Base-by-base conservation (phyloP, 2,113 vertebrate genomes). In the Daubentonia madagascariensis region DNA sequence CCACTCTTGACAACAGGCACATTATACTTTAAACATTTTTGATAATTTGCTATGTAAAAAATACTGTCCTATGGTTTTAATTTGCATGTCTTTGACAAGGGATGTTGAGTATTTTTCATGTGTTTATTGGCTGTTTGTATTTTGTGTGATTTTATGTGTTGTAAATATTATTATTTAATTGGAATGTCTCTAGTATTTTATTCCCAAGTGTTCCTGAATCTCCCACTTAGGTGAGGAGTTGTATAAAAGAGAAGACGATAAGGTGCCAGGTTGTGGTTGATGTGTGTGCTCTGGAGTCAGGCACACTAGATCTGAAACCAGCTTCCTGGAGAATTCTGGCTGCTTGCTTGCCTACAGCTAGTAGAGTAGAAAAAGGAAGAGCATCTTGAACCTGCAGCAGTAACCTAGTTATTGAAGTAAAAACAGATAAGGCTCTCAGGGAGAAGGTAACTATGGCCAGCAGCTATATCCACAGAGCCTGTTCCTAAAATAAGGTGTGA, bases 401-500 rank as follows among this genome's bases (percentile, higher is more conserved):
- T 48, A 52, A 84, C 50, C 65, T 16, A 25, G 35, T 83, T 78
- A 22, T 7, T 6, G 72, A 76, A 57, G 65, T 30, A 85, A 81
- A 80, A 16, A 9, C 75, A 37, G 75, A 2, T 70, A 40, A 57
- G 50, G 3, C 43, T 73, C 10, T 85, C n/a, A n/a, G 57, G 76
- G 63, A 70, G 79, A 45, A 73, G 25, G 9, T 88, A 32, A 22
- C 57, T 0, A 0, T 63, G 67, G 22, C 30, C 30, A 14, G 43
- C 79, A 50, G 68, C 79, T 95, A 1, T 16, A 14, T 72, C 68
- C 65, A 45, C 25, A 81, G 50, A 94, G 65, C 32, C 22, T 12
- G 1, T 72, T 92, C 76, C 91, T 50, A 85, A 91, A 94, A 91
- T 88, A 91, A 97, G 40, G n/a, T 37, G 48, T 52, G 72, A 89